Evolutionary conservation across 2,113 vertebrate genomes (phyloP), one percentile per base, ranked within the genome.

Genomic region (Oreotrochilus melanogaster): DNA sequence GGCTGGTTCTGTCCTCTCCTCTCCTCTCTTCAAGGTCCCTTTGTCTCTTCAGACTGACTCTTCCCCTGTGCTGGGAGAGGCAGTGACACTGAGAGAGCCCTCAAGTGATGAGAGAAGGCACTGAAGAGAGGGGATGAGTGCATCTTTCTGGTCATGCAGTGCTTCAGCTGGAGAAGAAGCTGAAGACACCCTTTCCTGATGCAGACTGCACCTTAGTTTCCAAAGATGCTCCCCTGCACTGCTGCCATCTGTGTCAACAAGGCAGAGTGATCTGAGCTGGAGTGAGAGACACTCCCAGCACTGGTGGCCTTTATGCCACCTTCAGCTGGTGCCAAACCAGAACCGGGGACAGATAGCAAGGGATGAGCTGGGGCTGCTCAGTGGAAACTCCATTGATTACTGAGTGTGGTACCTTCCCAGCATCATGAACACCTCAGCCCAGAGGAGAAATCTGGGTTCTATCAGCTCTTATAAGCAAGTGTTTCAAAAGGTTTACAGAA

Each of bases 401-500:
- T 94, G 1, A 5, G 60, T 43, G 50, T 0, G 1, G 54, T 97
- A 98, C 98, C 98, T 98, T 98, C 96, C 94, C 71, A 22, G 97
- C 97, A 98, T 97, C 93, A 97, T 94, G 96, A 97, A 97, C 97
- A 98, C 98, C 98, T 98, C 95, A 95, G 89, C 85, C 96, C 96
- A 48, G 31, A 96, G 97, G 98, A 96, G 96, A 97, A 98, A 97
- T 98, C 98, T 97, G 97, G 82, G 97, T 97, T 98, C 94, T 98
- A 96, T 98, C 96, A 98, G 97, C 95, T 98, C 98, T 98, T 98
- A 98, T 98, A 98, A 98, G 98, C 98, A 98, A 98, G 98, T 98
- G 98, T 98, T 98, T 98, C 98, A 93, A 97, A 98, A 99, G 98
- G 98, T 99, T 98, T 98, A 98, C 97, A 98, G 98, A 98, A 98